phyloP scores from a whole-genome alignment of 2,113 vertebrate genomes.

The Neolamprologus cancellatus region DNA sequence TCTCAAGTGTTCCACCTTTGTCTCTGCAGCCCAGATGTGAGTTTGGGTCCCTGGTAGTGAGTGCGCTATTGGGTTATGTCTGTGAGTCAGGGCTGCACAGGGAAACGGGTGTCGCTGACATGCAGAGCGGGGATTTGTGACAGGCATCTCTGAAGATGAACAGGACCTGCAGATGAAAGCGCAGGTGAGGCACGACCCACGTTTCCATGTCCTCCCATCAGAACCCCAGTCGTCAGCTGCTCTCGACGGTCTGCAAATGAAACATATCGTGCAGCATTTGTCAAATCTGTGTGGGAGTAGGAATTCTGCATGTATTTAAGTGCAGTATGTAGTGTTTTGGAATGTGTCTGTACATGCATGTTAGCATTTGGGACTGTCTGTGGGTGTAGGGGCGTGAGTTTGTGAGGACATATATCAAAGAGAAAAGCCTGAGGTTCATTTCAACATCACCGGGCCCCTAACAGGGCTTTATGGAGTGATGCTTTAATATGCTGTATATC shows the following conservation, averaged over 20 bases:
- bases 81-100: background rate
- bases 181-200: slow-evolving; percentile 16
- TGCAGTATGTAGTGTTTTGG: background rate
- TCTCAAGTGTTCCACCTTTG: background rate
- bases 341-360: slow-evolving; percentile 1
- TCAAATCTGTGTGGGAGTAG: background rate
- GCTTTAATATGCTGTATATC: background rate
- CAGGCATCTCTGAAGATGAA: slow-evolving; percentile 69
- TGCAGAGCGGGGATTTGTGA: slow-evolving; percentile 67
- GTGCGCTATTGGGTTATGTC: slow-evolving; percentile 1
- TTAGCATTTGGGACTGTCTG: background rate
- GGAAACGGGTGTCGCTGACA: slow-evolving; percentile 45
- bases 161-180: slow-evolving; percentile 71
- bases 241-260: background rate
- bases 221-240: slow-evolving; percentile 52
- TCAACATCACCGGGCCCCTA: background rate
- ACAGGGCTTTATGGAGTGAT: background rate
- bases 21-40: slow-evolving; percentile 24
- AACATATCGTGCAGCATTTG: background rate
- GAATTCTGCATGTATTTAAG: background rate
- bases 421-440: background rate
- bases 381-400: background rate
- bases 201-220: slow-evolving; percentile 58
- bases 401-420: background rate
- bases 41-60: background rate